Conservation (phyloP, 2,113 vertebrate genomes). For the Tangachromis dhanisi region DNA sequence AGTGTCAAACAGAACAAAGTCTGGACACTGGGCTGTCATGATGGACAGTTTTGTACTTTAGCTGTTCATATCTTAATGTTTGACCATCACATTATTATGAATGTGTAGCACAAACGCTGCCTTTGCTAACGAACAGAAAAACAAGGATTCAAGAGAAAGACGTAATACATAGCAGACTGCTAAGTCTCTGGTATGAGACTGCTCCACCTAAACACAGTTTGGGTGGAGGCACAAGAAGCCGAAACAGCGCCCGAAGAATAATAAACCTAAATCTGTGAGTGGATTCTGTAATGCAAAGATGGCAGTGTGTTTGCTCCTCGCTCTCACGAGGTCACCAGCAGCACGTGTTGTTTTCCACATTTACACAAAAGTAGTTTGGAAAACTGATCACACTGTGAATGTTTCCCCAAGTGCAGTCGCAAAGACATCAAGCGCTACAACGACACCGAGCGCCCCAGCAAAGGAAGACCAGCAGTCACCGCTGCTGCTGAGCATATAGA, state of each 20-base stretch:
- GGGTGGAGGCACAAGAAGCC: not conserved
- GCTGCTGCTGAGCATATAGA: not conserved
- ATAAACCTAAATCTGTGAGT: not conserved
- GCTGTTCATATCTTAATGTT: not conserved
- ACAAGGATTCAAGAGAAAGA: not conserved
- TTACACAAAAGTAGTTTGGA: not conserved
- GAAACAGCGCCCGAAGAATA: not conserved
- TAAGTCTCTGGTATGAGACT: not conserved
- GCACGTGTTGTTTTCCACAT: not conserved
- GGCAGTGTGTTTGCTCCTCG: not conserved
- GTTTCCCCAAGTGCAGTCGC: not conserved
- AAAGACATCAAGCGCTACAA: not conserved
- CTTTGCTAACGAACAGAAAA: not conserved
- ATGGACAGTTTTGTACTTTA: not conserved
- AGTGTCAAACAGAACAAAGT: not conserved
- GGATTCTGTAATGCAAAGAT: not conserved
- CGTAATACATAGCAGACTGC: not conserved
- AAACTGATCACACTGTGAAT: not conserved
- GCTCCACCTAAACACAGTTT: not conserved
- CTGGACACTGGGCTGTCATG: not conserved
- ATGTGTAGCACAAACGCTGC: not conserved
- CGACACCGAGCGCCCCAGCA: not conserved
- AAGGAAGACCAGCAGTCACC: not conserved
- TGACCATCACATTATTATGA: not conserved
- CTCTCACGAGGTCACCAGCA: not conserved